Conservation (phyloP, 2,888 invertebrate genomes). For the Agriopis leucophaearia region DNA sequence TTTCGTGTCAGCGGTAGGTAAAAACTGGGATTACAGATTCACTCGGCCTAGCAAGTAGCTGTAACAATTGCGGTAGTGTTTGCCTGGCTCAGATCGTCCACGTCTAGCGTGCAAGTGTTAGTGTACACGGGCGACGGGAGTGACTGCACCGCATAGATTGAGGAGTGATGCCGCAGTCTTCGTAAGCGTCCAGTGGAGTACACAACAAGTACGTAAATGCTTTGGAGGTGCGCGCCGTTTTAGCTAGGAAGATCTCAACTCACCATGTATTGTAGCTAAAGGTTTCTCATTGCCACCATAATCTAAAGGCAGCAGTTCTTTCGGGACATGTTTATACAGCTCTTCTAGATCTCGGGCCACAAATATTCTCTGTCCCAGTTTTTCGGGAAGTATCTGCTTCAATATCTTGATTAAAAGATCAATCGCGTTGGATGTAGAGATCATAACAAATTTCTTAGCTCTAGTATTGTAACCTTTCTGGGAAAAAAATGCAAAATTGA, state of each 20-base stretch:
- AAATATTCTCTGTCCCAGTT: slow-evolving; percentile 39
- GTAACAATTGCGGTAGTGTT: no score
- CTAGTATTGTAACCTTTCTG: slow-evolving; percentile 67
- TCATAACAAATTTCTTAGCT: slow-evolving; percentile 69
- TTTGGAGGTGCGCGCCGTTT: no score
- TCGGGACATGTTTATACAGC: slow-evolving; percentile 27
- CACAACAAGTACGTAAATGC: no score
- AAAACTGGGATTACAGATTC: no score
- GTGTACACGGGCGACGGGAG: no score
- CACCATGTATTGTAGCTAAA: slow-evolving; percentile 11
- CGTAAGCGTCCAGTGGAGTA: no score
- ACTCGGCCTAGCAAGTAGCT: no score
- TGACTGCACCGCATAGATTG: no score
- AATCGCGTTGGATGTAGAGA: slow-evolving; percentile 70
- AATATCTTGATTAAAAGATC: slow-evolving; percentile 65
- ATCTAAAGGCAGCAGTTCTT: slow-evolving; percentile 35
- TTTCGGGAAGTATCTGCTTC: slow-evolving; percentile 56
- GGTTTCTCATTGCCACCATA: slow-evolving; percentile 39
- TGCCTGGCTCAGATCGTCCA: no score
- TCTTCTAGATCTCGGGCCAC: slow-evolving; percentile 35
- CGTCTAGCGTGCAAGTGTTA: no score
- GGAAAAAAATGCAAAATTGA: slow-evolving; percentile 27
- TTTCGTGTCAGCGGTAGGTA: no score
- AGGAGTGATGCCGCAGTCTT: no score
- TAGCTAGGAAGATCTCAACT: not conserved